Percentiles rank a stretch among this genome's conserved stretches.
Evolutionary conservation across 2,888 invertebrate genomes (phyloP).

Genomic region (Icerya purchasi): DNA sequence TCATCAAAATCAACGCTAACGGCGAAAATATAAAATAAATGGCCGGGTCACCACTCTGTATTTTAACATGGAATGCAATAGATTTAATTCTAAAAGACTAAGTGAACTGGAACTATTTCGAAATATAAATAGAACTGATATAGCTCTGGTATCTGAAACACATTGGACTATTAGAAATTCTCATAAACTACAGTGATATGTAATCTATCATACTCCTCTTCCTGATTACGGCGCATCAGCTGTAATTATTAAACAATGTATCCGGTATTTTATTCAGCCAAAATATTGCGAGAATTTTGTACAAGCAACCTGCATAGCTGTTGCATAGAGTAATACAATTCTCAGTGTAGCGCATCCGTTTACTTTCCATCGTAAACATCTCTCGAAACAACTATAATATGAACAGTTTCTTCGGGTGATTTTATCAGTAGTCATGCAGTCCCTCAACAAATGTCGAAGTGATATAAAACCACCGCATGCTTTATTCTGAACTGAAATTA

Average conservation of each 20-base stretch:
- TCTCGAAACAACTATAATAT: not conserved
- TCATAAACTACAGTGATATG: too few relatives aligned
- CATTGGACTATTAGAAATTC: not conserved
- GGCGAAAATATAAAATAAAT: too few relatives aligned
- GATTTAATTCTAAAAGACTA: not conserved
- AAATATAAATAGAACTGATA: not conserved
- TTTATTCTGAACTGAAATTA: too few relatives aligned
- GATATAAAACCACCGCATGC: too few relatives aligned
- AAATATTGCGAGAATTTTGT: not conserved
- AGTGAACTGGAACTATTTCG: not conserved
- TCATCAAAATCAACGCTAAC: too few relatives aligned
- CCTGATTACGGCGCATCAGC: not conserved
- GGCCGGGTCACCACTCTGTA: too few relatives aligned
- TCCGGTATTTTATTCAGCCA: not conserved
- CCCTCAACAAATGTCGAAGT: too few relatives aligned
- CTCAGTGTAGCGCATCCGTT: too few relatives aligned
- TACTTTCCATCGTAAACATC: not conserved
- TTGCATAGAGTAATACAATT: not conserved
- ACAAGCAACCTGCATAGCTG: not conserved
- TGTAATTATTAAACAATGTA: not conserved
- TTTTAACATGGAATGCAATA: too few relatives aligned
- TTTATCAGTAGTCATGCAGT: too few relatives aligned
- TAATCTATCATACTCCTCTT: not conserved
- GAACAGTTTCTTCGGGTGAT: not conserved
- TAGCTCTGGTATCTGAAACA: not conserved